Evolutionary conservation across 2,113 vertebrate species (phyloP).

Genomic region (Rafetus swinhoei): DNA sequence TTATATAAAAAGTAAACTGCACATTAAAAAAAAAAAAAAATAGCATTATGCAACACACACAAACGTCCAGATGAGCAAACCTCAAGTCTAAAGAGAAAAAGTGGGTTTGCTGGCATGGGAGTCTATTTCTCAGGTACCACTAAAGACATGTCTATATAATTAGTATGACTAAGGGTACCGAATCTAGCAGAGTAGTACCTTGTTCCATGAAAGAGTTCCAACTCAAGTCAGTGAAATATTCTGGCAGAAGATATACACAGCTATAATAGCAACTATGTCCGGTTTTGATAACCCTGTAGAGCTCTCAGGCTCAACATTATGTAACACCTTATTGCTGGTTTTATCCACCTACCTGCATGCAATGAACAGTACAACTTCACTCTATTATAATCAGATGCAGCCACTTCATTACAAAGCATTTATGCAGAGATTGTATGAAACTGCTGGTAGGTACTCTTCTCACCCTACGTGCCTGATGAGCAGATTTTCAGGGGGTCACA

Average conservation of each 20-base stretch:
- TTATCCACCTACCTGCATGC: background rate
- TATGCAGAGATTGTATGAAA: background rate
- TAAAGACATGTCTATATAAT: background rate
- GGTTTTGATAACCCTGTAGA: background rate
- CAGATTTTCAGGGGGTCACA: background rate
- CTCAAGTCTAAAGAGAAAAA: background rate
- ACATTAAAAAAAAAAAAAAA: background rate
- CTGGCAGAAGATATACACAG: background rate
- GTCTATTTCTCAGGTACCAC: background rate
- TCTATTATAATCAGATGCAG: background rate
- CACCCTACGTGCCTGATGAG: accelerated
- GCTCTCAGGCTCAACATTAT: background rate
- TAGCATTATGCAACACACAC: background rate
- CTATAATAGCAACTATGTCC: background rate
- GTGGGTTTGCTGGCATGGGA: accelerated
- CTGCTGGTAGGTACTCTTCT: no score
- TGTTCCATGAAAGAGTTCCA: background rate
- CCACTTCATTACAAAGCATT: accelerated
- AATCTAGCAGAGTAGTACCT: background rate
- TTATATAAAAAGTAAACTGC: background rate
- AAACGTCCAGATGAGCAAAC: background rate
- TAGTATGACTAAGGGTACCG: background rate
- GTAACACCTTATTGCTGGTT: background rate
- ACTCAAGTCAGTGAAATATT: background rate
- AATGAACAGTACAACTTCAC: accelerated